A percentile compares a stretch with the other conserved stretches of the same genome.
These are phyloP conservation scores for Drosophila lini DNA, from an alignment of 1,140 invertebrate genomes.

Conservation along the genomic window DNA sequence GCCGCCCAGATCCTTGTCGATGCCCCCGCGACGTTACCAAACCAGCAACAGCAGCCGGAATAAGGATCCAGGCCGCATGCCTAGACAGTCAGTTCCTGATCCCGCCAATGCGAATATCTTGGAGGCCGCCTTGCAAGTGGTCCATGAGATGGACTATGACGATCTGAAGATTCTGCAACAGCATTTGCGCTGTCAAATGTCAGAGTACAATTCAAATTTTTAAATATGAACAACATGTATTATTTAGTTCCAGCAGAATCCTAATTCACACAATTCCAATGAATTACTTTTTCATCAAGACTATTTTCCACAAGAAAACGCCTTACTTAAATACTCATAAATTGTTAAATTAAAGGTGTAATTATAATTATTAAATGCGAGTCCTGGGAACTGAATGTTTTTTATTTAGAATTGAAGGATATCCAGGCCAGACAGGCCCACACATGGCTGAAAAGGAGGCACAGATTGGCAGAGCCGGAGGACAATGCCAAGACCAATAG, in stretches of 20 bases:
- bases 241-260: no score
- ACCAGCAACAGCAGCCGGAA: background rate
- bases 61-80: background rate
- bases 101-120: background rate
- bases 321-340: background rate
- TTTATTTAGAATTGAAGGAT: background rate
- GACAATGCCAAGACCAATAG: slow-evolving; percentile 42
- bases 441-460: background rate
- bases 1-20: background rate
- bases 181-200: background rate
- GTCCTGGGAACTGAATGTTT: background rate
- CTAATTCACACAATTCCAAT: no score
- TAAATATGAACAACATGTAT: background rate
- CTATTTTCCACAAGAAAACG: no score
- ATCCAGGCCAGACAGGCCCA: background rate
- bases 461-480: background rate
- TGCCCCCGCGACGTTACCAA: background rate
- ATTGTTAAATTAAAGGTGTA: background rate
- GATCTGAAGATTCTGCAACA: background rate
- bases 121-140: background rate
- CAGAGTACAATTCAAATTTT: accelerated
- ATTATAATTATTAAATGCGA: background rate
- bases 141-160: background rate
- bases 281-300: no score
- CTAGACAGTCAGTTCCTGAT: background rate